phyloP scores from a whole-genome alignment of 2,888 invertebrate genomes.

The Odontomyia ornata region DNA sequence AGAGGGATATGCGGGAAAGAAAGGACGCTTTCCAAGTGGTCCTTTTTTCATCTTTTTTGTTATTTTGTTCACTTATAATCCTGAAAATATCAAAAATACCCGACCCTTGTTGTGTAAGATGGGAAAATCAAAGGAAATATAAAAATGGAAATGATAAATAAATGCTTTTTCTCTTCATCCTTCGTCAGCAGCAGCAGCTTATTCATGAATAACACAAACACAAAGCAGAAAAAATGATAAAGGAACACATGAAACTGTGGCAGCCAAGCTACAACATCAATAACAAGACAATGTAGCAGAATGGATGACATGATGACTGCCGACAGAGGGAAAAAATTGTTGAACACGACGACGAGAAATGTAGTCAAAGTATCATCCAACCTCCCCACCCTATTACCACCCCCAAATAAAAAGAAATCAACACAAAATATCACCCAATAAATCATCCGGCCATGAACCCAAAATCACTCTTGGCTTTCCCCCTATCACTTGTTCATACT shows the following conservation, averaged over 20 bases:
- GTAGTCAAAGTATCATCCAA: neutral
- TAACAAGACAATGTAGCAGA: constrained; percentile 17
- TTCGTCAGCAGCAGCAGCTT: neutral
- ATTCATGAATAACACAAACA: constrained; percentile 23
- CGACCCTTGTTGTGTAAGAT: constrained; percentile 7
- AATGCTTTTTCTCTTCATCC: neutral
- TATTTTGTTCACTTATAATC: constrained; percentile 26
- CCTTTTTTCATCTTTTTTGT: neutral
- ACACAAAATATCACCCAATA: constrained; percentile 44
- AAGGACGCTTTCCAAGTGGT: neutral
- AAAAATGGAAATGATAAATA: constrained; percentile 40
- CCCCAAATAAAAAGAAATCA: constrained; percentile 43
- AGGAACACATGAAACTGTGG: constrained; percentile 8
- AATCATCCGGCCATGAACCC: constrained; percentile 43
- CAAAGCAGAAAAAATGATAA: no score
- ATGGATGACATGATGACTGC: neutral
- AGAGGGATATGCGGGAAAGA: no score
- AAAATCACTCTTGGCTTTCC: constrained; percentile 25
- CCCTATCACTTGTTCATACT: neutral
- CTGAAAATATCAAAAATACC: constrained; percentile 12
- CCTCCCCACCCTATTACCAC: neutral
- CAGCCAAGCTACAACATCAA: neutral
- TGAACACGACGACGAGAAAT: neutral
- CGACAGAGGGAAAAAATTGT: neutral
- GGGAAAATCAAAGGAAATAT: constrained; percentile 37